A percentile compares a stretch with the other conserved stretches of the same genome.
Evolutionary conservation across 64 coral and sea anemone species (phyloP).

Genomic region (Anthopleura sola): DNA sequence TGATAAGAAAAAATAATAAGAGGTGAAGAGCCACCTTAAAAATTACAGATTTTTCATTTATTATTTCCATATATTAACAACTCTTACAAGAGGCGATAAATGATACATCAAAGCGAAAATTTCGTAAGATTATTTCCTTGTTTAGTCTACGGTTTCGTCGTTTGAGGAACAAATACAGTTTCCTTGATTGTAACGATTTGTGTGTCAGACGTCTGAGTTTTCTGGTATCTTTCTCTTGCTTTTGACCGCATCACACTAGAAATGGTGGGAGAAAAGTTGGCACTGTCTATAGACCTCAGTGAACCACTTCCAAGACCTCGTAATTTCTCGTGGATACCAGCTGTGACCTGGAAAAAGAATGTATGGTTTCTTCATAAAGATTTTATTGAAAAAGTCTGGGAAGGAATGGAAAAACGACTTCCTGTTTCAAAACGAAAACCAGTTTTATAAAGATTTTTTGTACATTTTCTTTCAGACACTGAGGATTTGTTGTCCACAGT

Average conservation of each 20-base stretch:
- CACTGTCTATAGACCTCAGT: neutral
- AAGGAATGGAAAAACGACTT: no score
- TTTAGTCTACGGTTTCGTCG: neutral
- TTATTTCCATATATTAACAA: neutral
- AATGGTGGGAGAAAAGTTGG: neutral
- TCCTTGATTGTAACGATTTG: neutral
- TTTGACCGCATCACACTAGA: slow-evolving; percentile 2
- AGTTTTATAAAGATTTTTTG: no score
- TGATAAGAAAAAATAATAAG: no score
- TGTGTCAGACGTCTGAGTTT: neutral
- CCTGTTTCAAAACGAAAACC: no score
- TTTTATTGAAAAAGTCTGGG: neutral
- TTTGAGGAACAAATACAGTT: slow-evolving; percentile 14
- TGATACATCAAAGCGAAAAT: neutral
- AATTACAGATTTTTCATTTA: neutral
- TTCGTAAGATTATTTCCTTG: neutral
- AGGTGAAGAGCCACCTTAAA: no score
- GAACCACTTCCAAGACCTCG: slow-evolving; percentile 1
- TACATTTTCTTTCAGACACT: no score
- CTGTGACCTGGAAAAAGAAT: neutral
- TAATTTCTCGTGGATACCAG: slow-evolving; percentile 5
- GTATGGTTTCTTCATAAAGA: neutral
- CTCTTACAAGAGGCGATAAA: neutral
- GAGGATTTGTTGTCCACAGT: no score
- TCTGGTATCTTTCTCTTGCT: slow-evolving; percentile 23